Percentiles rank a stretch among this genome's conserved stretches.
Evolutionary conservation across 2,113 vertebrate species (phyloP).

Genomic region (Syngnathus floridae): DNA sequence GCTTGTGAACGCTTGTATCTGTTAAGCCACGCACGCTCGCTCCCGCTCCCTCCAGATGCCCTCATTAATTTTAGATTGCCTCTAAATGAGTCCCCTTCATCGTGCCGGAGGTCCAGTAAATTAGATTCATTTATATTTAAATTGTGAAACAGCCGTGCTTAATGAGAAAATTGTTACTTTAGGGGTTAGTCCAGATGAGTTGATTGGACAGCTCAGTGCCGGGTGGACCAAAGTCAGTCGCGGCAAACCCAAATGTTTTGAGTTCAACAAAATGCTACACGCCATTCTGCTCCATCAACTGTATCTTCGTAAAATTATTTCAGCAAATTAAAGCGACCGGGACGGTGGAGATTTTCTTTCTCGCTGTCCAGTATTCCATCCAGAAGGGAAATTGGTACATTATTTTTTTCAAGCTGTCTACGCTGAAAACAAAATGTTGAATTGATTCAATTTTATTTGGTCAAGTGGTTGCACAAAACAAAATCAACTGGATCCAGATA

Average conservation of each 20-base stretch:
- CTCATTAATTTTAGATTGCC: slow-evolving; percentile 73
- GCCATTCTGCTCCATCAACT: not conserved
- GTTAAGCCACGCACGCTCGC: slow-evolving; percentile 52
- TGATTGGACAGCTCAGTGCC: slow-evolving; percentile 40
- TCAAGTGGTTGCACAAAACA: no score
- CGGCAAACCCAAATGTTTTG: slow-evolving; percentile 17
- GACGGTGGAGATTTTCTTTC: no score
- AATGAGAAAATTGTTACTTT: slow-evolving; percentile 65
- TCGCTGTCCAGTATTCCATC: no score
- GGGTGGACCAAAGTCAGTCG: slow-evolving; percentile 31
- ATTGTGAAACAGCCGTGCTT: slow-evolving; percentile 52
- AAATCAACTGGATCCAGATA: no score
- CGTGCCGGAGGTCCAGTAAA: slow-evolving; percentile 63
- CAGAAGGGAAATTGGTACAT: no score
- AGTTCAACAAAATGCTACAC: not conserved
- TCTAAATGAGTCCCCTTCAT: slow-evolving; percentile 71
- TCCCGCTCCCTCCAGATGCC: slow-evolving; percentile 62
- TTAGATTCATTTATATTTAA: slow-evolving; percentile 70
- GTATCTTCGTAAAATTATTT: no score
- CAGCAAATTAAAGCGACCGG: no score
- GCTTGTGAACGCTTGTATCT: slow-evolving; percentile 60
- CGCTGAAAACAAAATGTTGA: no score
- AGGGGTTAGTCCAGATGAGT: slow-evolving; percentile 59
- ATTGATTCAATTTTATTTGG: no score
- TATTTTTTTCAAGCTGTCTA: no score